Evolutionary conservation across 37 sponge, comb jelly and placozoan species (phyloP).

Genomic region (Diacarnus erythraeanus): DNA sequence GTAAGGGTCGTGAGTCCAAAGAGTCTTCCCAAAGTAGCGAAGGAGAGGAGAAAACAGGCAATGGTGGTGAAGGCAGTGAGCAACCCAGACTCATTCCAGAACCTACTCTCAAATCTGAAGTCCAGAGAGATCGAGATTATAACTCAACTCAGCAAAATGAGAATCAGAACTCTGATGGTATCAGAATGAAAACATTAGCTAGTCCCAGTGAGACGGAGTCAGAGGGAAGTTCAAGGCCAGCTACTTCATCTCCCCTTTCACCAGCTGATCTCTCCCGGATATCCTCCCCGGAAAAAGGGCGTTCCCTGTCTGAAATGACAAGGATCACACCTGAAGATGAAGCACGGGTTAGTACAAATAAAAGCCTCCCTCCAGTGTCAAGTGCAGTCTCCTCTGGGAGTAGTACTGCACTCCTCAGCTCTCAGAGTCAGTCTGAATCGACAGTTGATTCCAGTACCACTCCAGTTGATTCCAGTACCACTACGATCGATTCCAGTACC

Average conservation of each 20-base stretch:
- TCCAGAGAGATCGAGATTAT: neutral
- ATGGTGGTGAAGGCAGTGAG: neutral
- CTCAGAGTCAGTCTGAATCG: constrained; percentile 6
- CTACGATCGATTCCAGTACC: neutral
- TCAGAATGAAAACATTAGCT: neutral
- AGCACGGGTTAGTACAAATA: neutral
- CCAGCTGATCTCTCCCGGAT: constrained; percentile 18
- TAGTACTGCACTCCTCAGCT: constrained; percentile 18
- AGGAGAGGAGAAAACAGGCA: neutral
- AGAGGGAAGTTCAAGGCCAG: neutral
- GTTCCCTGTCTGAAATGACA: constrained; percentile 24
- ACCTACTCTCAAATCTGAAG: constrained; percentile 7
- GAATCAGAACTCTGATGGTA: neutral
- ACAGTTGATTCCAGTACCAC: neutral
- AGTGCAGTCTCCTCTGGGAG: constrained; percentile 4
- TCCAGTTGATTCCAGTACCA: neutral
- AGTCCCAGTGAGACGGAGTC: constrained; percentile 1
- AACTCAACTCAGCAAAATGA: neutral
- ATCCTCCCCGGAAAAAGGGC: constrained; percentile 7
- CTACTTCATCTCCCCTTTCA: neutral
- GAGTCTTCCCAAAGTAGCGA: neutral
- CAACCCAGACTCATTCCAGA: constrained; percentile 1
- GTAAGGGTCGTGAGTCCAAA: too few species aligned
- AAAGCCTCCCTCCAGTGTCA: neutral
- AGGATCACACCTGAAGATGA: constrained; percentile 38